Conservation (phyloP, 2,797 vertebrate genomes). For the Pseudochirops corinnae region DNA sequence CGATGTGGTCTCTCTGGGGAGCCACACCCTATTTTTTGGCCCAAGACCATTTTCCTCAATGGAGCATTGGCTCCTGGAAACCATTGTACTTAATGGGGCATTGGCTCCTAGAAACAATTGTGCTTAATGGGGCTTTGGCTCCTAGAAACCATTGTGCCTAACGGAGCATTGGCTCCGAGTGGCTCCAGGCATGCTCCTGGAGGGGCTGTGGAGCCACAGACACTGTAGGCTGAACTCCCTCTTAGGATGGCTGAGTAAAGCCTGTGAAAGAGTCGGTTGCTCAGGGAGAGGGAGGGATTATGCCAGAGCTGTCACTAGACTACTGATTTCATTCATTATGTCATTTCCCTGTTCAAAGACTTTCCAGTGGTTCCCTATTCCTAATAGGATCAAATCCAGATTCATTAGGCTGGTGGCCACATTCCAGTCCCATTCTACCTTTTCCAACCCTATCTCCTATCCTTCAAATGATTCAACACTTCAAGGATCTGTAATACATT, state of each 20-base stretch:
- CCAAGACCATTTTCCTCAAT: slow-evolving; percentile 1
- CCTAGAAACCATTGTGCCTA: slow-evolving; percentile 10
- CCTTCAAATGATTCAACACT: neutral
- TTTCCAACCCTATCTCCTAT: neutral
- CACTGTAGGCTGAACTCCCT: slow-evolving; percentile 9
- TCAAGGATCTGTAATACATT: neutral
- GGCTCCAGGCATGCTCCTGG: neutral
- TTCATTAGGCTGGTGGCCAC: neutral
- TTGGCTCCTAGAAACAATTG: neutral
- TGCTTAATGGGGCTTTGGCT: slow-evolving; percentile 1
- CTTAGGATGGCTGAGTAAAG: neutral
- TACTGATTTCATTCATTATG: slow-evolving; percentile 4
- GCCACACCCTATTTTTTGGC: neutral
- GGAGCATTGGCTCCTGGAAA: slow-evolving; percentile 3
- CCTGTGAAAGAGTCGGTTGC: neutral
- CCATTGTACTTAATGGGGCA: slow-evolving; percentile 1
- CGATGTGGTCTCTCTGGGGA: neutral
- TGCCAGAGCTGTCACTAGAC: neutral
- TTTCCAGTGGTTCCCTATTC: neutral
- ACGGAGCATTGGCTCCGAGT: neutral
- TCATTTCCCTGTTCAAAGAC: neutral
- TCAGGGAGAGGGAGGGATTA: slow-evolving; percentile 8
- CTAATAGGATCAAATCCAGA: neutral
- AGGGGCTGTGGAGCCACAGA: neutral
- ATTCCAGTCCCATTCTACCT: neutral